Conservation (phyloP, 2,888 invertebrate species). For the Autographa pulchrina region DNA sequence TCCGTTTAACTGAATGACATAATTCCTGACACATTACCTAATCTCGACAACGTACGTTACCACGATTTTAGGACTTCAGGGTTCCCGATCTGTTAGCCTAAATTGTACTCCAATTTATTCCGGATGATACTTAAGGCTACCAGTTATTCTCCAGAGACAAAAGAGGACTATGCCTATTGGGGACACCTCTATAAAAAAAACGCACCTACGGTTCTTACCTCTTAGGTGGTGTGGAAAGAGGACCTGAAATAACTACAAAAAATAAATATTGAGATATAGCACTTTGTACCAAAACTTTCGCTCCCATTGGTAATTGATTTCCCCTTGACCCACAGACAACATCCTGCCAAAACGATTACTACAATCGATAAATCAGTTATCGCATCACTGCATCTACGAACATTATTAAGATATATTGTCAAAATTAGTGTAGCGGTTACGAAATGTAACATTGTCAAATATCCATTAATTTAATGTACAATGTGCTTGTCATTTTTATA, state of each 20-base stretch:
- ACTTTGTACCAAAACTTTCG: constrained; percentile 54
- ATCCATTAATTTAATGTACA: constrained; percentile 58
- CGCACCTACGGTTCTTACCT: constrained; percentile 86
- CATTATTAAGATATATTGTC: constrained; percentile 64
- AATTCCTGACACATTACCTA: constrained; percentile 86
- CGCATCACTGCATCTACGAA: constrained; percentile 60
- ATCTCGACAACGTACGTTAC: constrained; percentile 76
- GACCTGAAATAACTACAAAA: constrained; percentile 58
- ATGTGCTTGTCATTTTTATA: constrained; percentile 72
- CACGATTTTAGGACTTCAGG: constrained; percentile 69
- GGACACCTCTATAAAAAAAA: constrained; percentile 88
- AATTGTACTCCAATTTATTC: constrained; percentile 51
- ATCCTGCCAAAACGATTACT: constrained; percentile 65
- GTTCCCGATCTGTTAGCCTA: constrained; percentile 56
- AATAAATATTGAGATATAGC: neutral
- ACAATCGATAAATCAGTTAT: constrained; percentile 64
- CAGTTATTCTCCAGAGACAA: constrained; percentile 28
- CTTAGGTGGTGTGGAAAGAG: constrained; percentile 87
- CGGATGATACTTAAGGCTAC: constrained; percentile 31
- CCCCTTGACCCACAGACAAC: constrained; percentile 61
- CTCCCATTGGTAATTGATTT: constrained; percentile 46
- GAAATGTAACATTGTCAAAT: constrained; percentile 61
- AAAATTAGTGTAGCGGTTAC: constrained; percentile 48
- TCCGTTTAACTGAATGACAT: constrained; percentile 85
- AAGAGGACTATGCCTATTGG: constrained; percentile 87